phyloP scores from a whole-genome alignment of 2,797 vertebrate genomes.

The Siniperca scherzeri region DNA sequence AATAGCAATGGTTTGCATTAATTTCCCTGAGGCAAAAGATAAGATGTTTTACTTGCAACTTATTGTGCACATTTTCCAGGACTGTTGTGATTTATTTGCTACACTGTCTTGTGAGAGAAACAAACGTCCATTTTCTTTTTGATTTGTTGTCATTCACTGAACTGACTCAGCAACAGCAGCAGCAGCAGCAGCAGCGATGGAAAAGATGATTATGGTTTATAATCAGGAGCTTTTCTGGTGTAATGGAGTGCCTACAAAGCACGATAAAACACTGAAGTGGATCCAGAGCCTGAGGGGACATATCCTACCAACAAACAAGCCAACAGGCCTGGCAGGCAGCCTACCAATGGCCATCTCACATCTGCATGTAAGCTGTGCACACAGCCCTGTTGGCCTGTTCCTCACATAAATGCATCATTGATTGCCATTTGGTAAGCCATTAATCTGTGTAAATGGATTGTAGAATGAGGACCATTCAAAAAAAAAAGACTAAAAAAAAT shows the following conservation, averaged over 20 bases:
- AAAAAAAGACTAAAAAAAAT: conserved; percentile 67
- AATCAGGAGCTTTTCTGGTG: conserved; percentile 82
- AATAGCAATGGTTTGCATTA: neutral
- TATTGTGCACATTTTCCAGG: neutral
- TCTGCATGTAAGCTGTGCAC: conserved; percentile 83
- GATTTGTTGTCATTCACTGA: conserved; percentile 62
- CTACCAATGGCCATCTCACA: conserved; percentile 79
- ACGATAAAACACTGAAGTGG: conserved; percentile 81
- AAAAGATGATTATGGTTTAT: conserved; percentile 81
- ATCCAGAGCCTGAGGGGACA: conserved; percentile 77
- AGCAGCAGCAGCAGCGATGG: conserved; percentile 45
- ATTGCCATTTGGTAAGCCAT: conserved; percentile 88
- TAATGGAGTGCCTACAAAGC: conserved; percentile 82
- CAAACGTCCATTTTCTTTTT: conserved; percentile 46
- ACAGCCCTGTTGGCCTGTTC: conserved; percentile 75
- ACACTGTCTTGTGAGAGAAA: conserved; percentile 30
- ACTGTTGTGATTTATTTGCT: conserved; percentile 11
- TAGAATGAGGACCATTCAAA: conserved; percentile 85
- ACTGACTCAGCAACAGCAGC: conserved; percentile 74
- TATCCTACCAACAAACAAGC: conserved; percentile 79
- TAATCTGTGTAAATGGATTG: conserved; percentile 89
- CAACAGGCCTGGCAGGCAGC: conserved; percentile 73
- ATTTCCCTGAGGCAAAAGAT: conserved; percentile 1
- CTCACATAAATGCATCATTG: conserved; percentile 87
- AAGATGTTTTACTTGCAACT: neutral